Percentiles rank a stretch among this genome's conserved stretches.
phyloP scores from a whole-genome alignment of 2,888 invertebrate genomes.

The Eurois occulta region DNA sequence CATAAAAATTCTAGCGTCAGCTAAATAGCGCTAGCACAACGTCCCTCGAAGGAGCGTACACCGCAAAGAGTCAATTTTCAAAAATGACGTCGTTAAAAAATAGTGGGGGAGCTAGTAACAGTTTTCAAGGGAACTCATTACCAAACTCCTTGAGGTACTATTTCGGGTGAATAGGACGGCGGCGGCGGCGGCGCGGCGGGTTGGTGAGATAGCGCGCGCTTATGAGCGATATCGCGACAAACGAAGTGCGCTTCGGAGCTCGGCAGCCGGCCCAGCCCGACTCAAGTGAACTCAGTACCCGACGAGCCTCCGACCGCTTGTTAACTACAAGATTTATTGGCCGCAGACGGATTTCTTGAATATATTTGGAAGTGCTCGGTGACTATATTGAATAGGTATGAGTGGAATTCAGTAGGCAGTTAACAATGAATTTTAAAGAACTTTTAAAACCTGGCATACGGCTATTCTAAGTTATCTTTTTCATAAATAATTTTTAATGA shows the following conservation, averaged over 20 bases:
- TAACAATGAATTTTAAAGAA: background rate
- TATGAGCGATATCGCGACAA: conserved; percentile 89
- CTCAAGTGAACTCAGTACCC: conserved; percentile 47
- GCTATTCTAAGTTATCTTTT: background rate
- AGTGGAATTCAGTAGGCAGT: conserved; percentile 21
- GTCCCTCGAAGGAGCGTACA: conserved; percentile 48
- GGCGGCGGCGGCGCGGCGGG: conserved; percentile 79
- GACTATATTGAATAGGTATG: conserved; percentile 31
- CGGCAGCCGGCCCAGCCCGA: conserved; percentile 45
- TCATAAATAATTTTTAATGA: background rate
- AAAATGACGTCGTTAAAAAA: conserved; percentile 85
- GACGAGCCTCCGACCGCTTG: conserved; percentile 52
- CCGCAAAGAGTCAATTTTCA: conserved; percentile 79
- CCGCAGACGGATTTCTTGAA: conserved; percentile 52
- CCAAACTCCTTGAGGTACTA: conserved; percentile 89
- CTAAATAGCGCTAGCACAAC: conserved; percentile 40
- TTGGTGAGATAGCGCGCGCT: conserved; percentile 85
- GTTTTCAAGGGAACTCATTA: conserved; percentile 88
- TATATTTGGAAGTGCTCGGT: conserved; percentile 47
- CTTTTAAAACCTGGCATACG: background rate
- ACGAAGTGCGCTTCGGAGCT: conserved; percentile 81
- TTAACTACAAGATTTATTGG: conserved; percentile 64
- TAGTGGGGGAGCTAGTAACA: conserved; percentile 80
- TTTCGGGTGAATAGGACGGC: conserved; percentile 87
- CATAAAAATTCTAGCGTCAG: conserved; percentile 36